phyloP scores from a whole-genome alignment of 2,888 invertebrate genomes.

The Drosophila imparisetae region DNA sequence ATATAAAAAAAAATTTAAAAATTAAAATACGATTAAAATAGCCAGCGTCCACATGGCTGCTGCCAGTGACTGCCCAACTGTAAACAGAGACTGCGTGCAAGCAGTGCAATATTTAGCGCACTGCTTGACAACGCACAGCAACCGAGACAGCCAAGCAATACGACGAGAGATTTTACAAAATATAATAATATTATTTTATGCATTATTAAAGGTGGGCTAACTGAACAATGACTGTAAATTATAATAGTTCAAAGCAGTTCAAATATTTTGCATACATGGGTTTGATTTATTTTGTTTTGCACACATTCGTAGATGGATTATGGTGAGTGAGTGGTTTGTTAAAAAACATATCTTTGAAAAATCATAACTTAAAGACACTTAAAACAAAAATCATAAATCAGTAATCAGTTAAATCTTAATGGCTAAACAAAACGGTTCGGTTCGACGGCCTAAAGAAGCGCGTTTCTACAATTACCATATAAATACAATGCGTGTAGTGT shows the following conservation, averaged over 20 bases:
- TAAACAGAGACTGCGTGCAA: slow-evolving; percentile 11
- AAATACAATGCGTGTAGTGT: slow-evolving; percentile 70
- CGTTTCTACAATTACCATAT: slow-evolving; percentile 51
- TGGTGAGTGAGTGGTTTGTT: slow-evolving; percentile 35
- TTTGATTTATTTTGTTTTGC: slow-evolving; percentile 29
- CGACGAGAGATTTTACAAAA: slow-evolving; percentile 1
- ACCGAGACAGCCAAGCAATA: slow-evolving; percentile 16
- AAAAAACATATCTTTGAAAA: slow-evolving; percentile 39
- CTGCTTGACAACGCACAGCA: slow-evolving; percentile 44
- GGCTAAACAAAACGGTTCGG: slow-evolving; percentile 56
- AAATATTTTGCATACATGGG: slow-evolving; percentile 39
- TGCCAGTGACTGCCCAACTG: slow-evolving; percentile 42
- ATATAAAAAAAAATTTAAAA: slow-evolving; percentile 10
- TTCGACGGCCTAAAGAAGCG: slow-evolving; percentile 35
- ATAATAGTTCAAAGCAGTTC: slow-evolving; percentile 14
- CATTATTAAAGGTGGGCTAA: slow-evolving; percentile 23
- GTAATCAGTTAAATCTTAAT: slow-evolving; percentile 67
- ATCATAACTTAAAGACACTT: slow-evolving; percentile 55
- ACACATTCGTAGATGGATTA: slow-evolving; percentile 37
- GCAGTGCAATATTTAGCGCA: slow-evolving; percentile 22
- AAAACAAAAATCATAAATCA: slow-evolving; percentile 46
- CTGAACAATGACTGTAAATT: slow-evolving; percentile 30
- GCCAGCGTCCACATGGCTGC: slow-evolving; percentile 44
- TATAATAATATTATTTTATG: slow-evolving; percentile 12
- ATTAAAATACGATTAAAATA: slow-evolving; percentile 26